Evolutionary conservation across 2,113 vertebrate genomes (phyloP).

Genomic region (Sitta europaea): DNA sequence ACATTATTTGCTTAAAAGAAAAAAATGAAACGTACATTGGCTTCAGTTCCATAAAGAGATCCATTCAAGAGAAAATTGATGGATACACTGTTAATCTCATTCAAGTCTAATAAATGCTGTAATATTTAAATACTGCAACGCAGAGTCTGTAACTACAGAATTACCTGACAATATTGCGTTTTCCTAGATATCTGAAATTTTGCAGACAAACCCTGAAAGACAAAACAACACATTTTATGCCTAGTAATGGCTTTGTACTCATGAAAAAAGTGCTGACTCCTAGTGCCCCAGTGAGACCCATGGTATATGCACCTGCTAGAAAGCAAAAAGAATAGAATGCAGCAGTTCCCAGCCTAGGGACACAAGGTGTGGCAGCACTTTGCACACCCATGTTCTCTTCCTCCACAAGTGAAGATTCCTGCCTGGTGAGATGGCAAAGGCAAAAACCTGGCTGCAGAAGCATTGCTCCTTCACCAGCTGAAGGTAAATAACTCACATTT

Average conservation of each 20-base stretch:
- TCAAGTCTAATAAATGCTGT: neutral
- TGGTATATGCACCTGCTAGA: neutral
- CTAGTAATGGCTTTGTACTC: neutral
- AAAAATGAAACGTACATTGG: neutral
- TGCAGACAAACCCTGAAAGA: slow-evolving; percentile 91
- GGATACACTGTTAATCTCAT: neutral
- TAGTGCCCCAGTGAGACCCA: neutral
- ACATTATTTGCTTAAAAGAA: neutral
- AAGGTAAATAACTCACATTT: neutral
- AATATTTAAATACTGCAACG: neutral
- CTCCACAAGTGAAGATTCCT: neutral
- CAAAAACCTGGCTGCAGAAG: neutral
- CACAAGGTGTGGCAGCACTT: neutral
- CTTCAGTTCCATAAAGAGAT: neutral
- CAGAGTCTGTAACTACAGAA: neutral
- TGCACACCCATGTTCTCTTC: neutral
- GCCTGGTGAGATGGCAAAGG: neutral
- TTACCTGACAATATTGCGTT: slow-evolving; percentile 96
- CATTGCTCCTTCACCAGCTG: neutral
- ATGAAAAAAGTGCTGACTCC: neutral
- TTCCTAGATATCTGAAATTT: slow-evolving; percentile 96
- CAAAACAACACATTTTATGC: neutral
- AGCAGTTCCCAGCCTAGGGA: neutral
- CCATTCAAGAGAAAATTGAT: neutral
- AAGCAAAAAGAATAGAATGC: neutral